Percentiles rank a stretch among this genome's conserved stretches.
Evolutionary conservation across 1,140 invertebrate genomes (phyloP).

Genomic region (Fopius arisanus): DNA sequence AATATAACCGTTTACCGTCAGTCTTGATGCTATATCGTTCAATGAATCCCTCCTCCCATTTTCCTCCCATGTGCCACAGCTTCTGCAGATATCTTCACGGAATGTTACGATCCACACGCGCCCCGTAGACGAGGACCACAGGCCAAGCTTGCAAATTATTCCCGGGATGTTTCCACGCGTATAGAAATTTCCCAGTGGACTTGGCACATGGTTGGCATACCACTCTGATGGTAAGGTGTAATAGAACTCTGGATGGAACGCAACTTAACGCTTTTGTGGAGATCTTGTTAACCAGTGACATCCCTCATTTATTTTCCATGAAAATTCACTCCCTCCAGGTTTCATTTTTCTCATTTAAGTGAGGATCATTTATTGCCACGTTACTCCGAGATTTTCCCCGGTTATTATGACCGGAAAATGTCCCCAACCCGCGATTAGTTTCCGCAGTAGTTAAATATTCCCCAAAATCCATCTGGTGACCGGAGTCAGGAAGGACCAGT

Average conservation of each 20-base stretch:
- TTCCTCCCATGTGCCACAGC: neutral
- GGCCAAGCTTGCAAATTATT: neutral
- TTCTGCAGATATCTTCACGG: neutral
- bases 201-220: neutral
- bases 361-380: too few species aligned
- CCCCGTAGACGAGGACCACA: neutral
- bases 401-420: too few species aligned
- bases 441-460: too few species aligned
- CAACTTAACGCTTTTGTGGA: neutral
- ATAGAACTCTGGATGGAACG: neutral
- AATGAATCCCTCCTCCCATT: neutral
- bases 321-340: too few species aligned
- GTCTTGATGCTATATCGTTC: neutral
- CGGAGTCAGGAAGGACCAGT: too few species aligned
- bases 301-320: too few species aligned
- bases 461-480: too few species aligned
- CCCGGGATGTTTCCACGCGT: neutral
- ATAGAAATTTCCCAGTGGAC: neutral
- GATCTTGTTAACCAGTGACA: neutral
- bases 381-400: too few species aligned
- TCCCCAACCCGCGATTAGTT: too few species aligned
- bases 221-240: neutral
- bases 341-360: too few species aligned
- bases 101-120: neutral
- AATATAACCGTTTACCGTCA: slow-evolving; percentile 1